Evolutionary conservation across 2,888 invertebrate genomes (phyloP), one percentile per base, ranked within the genome.

Genomic region (Oscheius sp.): DNA sequence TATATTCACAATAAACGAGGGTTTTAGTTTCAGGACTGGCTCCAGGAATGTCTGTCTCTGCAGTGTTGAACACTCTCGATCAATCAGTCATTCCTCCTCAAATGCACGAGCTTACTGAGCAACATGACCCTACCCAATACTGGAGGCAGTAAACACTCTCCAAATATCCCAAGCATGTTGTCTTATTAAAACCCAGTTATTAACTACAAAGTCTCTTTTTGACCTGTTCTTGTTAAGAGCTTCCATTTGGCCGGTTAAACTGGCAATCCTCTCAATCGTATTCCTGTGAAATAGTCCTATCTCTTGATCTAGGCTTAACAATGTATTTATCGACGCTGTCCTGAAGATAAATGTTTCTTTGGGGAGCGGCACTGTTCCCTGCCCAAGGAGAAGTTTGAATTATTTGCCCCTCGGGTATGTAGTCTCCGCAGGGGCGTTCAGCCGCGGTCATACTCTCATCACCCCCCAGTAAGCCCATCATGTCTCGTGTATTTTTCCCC

Each of bases 61-160:
- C 80, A 8, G 80, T 80, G 29, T 69, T 80, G 45, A 78, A 72
- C 65, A 72, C 76, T 6, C 68, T 78, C 29, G 78, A 80, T 27
- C 78, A 69, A 48, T 67, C 72, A 0, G 55, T 67, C 23, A 57
- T 73, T 37, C 73, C 67, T 10, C 71, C 69, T 45, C 42, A 57
- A 48, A 74, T 74, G 74, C 74, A 75, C 46, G 72, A 72, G 33
- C 48, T 75, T n/a, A 42, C 23, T 31, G 68, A 50, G 27, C 48
- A 65, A 25, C 75, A 78, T 61, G 74, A 75, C 55, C 55, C 64
- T 17, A 55, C 52, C 42, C 71, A 67, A 42, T 78, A 75, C 58
- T 78, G 78, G 78, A 66, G 73, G 63, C 20, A 52, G 58, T 69
- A 55, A 39, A n/a, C 39, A 20, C 6, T 12, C 25, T 42, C 45